Evolutionary conservation across 2,113 vertebrate genomes (phyloP).

Genomic region (Leiothrix lutea): DNA sequence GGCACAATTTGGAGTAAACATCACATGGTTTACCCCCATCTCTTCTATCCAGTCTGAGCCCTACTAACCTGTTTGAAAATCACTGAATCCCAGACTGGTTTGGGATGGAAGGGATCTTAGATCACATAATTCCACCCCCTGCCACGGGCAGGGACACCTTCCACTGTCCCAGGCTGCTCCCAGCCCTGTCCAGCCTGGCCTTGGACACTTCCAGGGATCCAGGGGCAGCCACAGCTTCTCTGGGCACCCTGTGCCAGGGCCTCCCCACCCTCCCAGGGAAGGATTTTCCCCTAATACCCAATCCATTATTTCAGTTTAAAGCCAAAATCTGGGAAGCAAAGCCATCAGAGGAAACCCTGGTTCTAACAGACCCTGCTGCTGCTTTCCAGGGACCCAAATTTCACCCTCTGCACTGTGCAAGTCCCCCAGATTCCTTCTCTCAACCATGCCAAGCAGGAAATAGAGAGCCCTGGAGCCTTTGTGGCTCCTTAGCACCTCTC

Average conservation of each 20-base stretch:
- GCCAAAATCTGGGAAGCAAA: background rate
- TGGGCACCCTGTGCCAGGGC: background rate
- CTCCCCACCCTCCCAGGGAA: rapidly evolving
- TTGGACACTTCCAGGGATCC: background rate
- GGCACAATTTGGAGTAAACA: too few relatives aligned
- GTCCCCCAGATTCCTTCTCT: background rate
- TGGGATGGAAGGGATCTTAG: background rate
- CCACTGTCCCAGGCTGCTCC: rapidly evolving
- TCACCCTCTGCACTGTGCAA: background rate
- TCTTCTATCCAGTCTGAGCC: background rate
- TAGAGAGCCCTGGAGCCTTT: background rate
- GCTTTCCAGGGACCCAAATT: background rate
- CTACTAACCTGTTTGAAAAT: background rate
- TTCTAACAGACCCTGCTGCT: background rate
- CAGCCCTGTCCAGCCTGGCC: rapidly evolving
- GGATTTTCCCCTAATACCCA: background rate
- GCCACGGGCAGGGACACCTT: background rate
- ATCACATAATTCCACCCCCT: background rate
- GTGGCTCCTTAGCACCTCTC: background rate
- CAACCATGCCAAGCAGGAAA: background rate
- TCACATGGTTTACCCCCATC: background rate
- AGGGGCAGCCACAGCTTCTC: background rate
- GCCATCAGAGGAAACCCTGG: background rate
- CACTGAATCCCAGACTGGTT: background rate
- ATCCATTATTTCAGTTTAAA: background rate